Conservation (phyloP, 2,113 vertebrate genomes). For the Marmota monax region DNA sequence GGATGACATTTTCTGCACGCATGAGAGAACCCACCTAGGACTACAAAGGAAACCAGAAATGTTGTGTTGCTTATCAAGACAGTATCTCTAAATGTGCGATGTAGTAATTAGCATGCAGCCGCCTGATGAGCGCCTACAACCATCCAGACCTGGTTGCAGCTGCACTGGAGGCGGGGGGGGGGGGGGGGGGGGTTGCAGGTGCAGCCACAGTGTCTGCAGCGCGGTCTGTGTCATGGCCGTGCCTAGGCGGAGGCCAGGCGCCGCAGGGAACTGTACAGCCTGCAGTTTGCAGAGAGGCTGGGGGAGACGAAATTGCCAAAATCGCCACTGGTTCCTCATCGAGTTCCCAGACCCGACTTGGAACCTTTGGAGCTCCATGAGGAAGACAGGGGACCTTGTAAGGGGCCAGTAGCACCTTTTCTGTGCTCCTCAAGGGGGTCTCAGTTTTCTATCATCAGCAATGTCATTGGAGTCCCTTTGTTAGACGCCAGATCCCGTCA, state of each 20-base stretch:
- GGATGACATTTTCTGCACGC: background rate
- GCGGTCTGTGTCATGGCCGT: background rate
- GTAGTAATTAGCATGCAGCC: background rate
- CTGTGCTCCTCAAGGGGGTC: background rate
- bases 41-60: background rate
- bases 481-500: background rate
- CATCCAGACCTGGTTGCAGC: no score
- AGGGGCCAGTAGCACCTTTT: background rate
- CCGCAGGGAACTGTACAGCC: fast-evolving
- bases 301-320: fast-evolving
- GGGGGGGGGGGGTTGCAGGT: background rate
- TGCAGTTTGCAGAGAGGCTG: background rate
- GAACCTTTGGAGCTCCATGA: no score
- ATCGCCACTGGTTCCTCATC: fast-evolving
- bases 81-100: background rate
- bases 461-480: background rate
- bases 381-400: background rate
- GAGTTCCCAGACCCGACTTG: background rate
- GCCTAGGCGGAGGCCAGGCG: no score
- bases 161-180: background rate
- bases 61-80: background rate
- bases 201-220: background rate
- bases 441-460: background rate
- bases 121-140: no score
- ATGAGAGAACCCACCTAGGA: background rate